phyloP scores from a whole-genome alignment of 2,113 vertebrate genomes.

The Erythrolamprus reginae region DNA sequence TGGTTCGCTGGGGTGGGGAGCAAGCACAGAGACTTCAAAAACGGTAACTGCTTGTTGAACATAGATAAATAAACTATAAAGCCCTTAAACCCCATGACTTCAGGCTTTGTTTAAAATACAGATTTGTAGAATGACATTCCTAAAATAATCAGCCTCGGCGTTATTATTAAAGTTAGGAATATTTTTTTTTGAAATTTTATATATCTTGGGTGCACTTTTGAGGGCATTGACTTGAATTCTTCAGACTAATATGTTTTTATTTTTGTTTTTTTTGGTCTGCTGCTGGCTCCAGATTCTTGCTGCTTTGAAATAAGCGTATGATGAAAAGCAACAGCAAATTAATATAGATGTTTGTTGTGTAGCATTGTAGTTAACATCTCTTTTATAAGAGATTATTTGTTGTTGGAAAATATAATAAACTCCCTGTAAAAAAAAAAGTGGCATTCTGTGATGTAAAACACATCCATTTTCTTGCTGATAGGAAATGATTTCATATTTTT shows the following conservation, averaged over 20 bases:
- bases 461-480: not conserved
- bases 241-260: not conserved
- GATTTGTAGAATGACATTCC: not conserved
- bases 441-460: rapidly evolving
- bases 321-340: conserved; percentile 3
- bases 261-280: not conserved
- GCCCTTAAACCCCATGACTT: not conserved
- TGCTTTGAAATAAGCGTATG: not conserved
- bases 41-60: not conserved
- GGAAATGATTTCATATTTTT: not conserved
- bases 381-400: rapidly evolving
- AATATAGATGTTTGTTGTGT: not conserved
- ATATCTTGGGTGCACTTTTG: not conserved
- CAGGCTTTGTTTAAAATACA: not conserved
- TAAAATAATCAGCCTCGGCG: not conserved
- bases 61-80: rapidly evolving
- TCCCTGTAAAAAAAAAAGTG: not conserved
- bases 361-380: not conserved
- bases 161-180: not conserved
- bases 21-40: not conserved
- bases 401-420: rapidly evolving
- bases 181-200: not conserved
- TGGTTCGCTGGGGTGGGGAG: not conserved
- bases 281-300: not conserved
- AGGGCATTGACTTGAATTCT: not conserved